Evolutionary conservation across 2,113 vertebrate genomes (phyloP).

Genomic region (Microtus ochrogaster): DNA sequence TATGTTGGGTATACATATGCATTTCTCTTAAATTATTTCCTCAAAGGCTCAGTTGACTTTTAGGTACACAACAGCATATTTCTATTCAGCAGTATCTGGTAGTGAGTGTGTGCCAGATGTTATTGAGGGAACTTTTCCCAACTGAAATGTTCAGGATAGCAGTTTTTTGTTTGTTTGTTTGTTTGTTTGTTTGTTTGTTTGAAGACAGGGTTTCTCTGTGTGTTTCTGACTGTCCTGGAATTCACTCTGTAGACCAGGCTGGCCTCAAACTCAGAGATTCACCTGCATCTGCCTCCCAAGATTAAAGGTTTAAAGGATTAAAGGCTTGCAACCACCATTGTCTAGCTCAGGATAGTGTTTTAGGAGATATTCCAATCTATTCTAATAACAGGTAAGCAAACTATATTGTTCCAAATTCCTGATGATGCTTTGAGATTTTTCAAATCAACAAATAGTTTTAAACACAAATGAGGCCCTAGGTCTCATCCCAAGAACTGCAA

Average conservation of each 20-base stretch:
- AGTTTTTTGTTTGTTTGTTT: neutral
- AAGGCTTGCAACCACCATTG: too few species aligned
- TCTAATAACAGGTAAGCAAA: neutral
- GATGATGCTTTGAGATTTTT: neutral
- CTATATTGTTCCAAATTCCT: neutral
- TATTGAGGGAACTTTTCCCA: neutral
- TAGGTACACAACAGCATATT: neutral
- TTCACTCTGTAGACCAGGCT: neutral
- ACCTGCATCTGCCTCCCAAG: neutral
- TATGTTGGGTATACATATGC: neutral
- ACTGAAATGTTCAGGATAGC: neutral
- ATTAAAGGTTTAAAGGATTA: too few species aligned
- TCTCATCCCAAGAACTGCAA: neutral
- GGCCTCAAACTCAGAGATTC: neutral
- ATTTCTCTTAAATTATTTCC: neutral
- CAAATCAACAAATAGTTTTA: neutral
- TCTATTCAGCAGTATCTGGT: neutral
- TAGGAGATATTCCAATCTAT: neutral
- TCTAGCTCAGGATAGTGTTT: neutral
- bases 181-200: neutral
- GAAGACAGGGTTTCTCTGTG: neutral
- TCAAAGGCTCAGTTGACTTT: neutral
- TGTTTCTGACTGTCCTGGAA: neutral
- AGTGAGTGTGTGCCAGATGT: neutral
- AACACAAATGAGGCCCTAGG: neutral